Evolutionary conservation across 2,113 vertebrate species (phyloP).

Genomic region (Centropus unirufus): DNA sequence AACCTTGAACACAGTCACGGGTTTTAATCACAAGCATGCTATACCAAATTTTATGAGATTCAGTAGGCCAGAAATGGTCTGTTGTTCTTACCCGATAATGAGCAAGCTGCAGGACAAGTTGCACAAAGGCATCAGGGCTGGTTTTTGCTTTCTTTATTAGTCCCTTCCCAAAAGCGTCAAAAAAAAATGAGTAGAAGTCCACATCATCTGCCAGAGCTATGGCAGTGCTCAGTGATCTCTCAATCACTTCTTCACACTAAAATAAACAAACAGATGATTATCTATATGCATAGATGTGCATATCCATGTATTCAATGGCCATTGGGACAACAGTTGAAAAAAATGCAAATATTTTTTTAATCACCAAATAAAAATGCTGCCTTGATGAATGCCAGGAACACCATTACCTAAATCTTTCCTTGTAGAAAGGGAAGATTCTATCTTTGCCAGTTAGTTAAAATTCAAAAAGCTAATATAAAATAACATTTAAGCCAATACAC

Average conservation of each 20-base stretch:
- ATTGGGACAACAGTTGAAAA: not conserved
- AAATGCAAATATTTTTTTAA: not conserved
- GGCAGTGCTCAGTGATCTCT: slow-evolving; percentile 83
- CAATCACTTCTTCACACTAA: slow-evolving; percentile 89
- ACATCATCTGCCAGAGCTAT: slow-evolving; percentile 86
- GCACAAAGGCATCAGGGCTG: slow-evolving; percentile 94
- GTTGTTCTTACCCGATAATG: slow-evolving; percentile 86
- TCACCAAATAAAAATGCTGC: not conserved
- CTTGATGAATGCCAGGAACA: not conserved
- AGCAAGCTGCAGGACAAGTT: slow-evolving; percentile 93
- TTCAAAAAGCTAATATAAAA: not conserved
- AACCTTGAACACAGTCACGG: not conserved
- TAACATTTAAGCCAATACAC: not conserved
- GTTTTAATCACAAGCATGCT: not conserved
- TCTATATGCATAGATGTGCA: too few relatives aligned
- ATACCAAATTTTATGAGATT: not conserved
- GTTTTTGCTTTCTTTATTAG: slow-evolving; percentile 92
- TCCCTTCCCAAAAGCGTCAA: slow-evolving; percentile 89
- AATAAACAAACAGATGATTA: not conserved
- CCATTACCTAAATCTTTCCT: not conserved
- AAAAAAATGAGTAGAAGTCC: slow-evolving; percentile 88
- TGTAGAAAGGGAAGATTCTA: not conserved
- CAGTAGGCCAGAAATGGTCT: not conserved
- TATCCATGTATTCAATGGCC: not conserved
- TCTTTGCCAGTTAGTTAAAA: not conserved